Conservation (phyloP, 2,888 invertebrate species). For the Tanytarsus gracilentus region DNA sequence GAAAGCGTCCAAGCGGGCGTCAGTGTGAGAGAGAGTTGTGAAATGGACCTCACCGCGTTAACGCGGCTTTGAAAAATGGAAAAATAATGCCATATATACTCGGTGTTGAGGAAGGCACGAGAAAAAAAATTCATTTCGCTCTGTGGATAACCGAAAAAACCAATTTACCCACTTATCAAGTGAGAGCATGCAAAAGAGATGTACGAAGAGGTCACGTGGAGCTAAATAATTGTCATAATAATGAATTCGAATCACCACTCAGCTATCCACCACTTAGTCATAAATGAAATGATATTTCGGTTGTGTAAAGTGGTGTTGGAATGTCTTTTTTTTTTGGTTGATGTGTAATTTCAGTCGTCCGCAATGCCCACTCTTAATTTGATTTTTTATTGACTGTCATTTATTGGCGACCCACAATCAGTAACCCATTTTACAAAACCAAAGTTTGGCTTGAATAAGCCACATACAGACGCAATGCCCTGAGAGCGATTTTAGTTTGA, state of each 20-base stretch:
- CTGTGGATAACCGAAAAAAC: constrained; percentile 17
- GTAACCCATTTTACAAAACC: constrained; percentile 24
- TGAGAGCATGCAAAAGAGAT: neutral
- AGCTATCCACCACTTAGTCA: too few species aligned
- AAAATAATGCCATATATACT: constrained; percentile 5
- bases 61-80: constrained; percentile 22
- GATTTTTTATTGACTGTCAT: constrained; percentile 27
- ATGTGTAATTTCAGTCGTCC: constrained; percentile 7
- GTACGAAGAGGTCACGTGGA: too few species aligned
- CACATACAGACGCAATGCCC: neutral
- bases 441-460: constrained; percentile 2
- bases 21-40: neutral
- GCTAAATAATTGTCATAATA: too few species aligned
- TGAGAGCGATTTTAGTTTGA: too few species aligned
- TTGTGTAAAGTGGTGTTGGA: neutral
- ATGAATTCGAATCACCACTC: too few species aligned
- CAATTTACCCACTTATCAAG: constrained; percentile 24
- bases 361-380: constrained; percentile 24
- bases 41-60: constrained; percentile 20
- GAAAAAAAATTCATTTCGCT: constrained; percentile 8
- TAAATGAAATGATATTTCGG: neutral
- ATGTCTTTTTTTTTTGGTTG: neutral
- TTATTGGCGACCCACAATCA: constrained; percentile 12
- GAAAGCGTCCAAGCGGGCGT: constrained; percentile 13
- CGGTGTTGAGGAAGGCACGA: neutral